Evolutionary conservation across 1,140 invertebrate species (phyloP), one percentile per base, ranked within the genome.

Genomic region (Bombus difficillimus): DNA sequence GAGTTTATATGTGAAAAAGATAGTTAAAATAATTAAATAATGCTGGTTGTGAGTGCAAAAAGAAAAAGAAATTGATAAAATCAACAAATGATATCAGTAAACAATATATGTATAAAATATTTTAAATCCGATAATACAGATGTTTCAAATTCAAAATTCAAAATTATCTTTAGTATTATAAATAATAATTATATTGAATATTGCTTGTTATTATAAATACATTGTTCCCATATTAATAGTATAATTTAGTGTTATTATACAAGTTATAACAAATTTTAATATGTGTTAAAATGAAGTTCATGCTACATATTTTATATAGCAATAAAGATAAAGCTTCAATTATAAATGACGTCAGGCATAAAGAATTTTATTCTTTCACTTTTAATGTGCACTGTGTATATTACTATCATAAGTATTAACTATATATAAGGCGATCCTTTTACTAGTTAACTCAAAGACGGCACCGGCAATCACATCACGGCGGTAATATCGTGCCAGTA

Each of bases 311-410:
- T 81, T 73, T 18, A 53, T 79, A 73, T 81, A 57, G 32, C 41
- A 25, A 53, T 77, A 57, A 39, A 53, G 15, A 43, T 78, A 53
- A 83, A 69, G 73, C 62, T 47, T 32, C 18, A 53, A 53, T 73
- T 59, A 34, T 59, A 87, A 87, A 88, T 73, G 12, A 72, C 34
- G 6, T 80, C 59, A 83, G 47, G 64, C 62, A 57, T 37, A 76
- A 13, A 76, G 12, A 72, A 66, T 39, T 2, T 32, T 59, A 39
- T 57, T 41, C 57, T 69, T 81, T 34, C 53, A 57, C 53, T 57
- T 62, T 57, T 71, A 76, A 74, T 75, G 47, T 84, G 80, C 43
- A 34, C n/a, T 37, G 18, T 12, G 25, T 72, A 47, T 71, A n/a
- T 66, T 72, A 53, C 2, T 37, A 73, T 18, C 57, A 59, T 59